Evolutionary conservation across 2,797 vertebrate genomes (phyloP), one percentile per base, ranked within the genome.

Genomic region (Tamandua tetradactyla): DNA sequence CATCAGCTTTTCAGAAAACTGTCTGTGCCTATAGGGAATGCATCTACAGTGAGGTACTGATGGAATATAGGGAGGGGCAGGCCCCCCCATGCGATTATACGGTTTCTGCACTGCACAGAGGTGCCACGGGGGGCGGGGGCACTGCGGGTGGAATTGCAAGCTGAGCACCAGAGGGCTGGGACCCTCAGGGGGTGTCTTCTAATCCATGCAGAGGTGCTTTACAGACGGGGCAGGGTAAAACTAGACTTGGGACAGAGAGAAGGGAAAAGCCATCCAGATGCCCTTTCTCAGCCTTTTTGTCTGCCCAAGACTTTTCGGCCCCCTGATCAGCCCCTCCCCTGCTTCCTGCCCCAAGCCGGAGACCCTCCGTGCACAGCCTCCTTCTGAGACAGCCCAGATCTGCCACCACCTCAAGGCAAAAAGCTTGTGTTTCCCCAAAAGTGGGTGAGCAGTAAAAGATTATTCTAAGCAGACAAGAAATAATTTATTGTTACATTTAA

Each of bases 401-500:
- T 88, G 81, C 17, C 47, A 9, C 69, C n/a, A 85, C 66, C 66
- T 85, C 83, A 40, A 91, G 87, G 57, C 78, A 85, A 87, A 95
- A 57, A 95, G 55, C 32, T 61, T 15, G 14, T 30, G n/a, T 55
- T 64, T 80, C 55, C 52, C 35, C n/a, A 10, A 71, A 82, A 95
- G 87, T 74, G 87, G 49, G 74, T 72, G 89, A 93, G 55, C 13
- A 52, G 64, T 35, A 59, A 84, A 89, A 94, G 74, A 89, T 85
- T 75, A 82, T 93, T 96, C 74, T 47, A 95, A 72, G 95, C 94
- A 95, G 89, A 68, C 0, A 30, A 96, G 93, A 96, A 96, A 96
- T 92, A 89, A 96, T 96, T 94, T 90, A 96, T 88, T 95, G 81
- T 88, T 95, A 61, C 62, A 91, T 89, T 97, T 96, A 97, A 97